phyloP scores from a whole-genome alignment of 92 coral and sea anemone genomes.

The Anthopleura xanthogrammica region DNA sequence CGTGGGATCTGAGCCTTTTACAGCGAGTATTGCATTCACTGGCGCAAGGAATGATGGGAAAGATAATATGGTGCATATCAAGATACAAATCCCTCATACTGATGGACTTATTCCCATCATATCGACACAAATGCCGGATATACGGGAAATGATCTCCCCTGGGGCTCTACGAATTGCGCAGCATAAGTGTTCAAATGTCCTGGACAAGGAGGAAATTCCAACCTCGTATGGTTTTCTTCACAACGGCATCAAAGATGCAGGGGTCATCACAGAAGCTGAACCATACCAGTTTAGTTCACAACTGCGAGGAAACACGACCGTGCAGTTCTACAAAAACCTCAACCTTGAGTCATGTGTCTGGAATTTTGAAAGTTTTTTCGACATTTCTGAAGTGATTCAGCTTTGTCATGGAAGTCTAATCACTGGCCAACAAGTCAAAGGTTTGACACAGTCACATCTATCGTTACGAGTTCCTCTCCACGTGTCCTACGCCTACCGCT shows the following conservation, averaged over 20 bases:
- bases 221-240: slow-evolving; percentile 79
- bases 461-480: slow-evolving; percentile 89
- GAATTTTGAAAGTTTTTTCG: slow-evolving; percentile 84
- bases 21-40: slow-evolving; percentile 82
- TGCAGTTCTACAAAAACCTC: slow-evolving; percentile 80
- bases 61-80: slow-evolving; percentile 87
- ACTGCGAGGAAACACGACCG: slow-evolving; percentile 82
- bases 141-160: slow-evolving; percentile 66
- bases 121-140: slow-evolving; percentile 74
- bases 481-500: slow-evolving; percentile 86
- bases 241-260: slow-evolving; percentile 51
- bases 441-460: slow-evolving; percentile 83
- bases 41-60: slow-evolving; percentile 71
- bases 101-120: slow-evolving; percentile 91
- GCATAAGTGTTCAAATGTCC: slow-evolving; percentile 86
- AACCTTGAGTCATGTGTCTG: slow-evolving; percentile 94
- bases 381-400: slow-evolving; percentile 87
- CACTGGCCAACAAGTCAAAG: slow-evolving; percentile 71
- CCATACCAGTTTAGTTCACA: slow-evolving; percentile 83
- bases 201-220: slow-evolving; percentile 60
- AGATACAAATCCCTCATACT: slow-evolving; percentile 80
- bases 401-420: slow-evolving; percentile 76
- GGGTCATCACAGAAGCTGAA: slow-evolving; percentile 59
- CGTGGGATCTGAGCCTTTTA: slow-evolving; percentile 84
- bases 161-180: slow-evolving; percentile 82